Percentiles rank a stretch among this genome's conserved stretches.
phyloP scores from a whole-genome alignment of 1,140 invertebrate genomes.

The Pogonognathellus flavescens region DNA sequence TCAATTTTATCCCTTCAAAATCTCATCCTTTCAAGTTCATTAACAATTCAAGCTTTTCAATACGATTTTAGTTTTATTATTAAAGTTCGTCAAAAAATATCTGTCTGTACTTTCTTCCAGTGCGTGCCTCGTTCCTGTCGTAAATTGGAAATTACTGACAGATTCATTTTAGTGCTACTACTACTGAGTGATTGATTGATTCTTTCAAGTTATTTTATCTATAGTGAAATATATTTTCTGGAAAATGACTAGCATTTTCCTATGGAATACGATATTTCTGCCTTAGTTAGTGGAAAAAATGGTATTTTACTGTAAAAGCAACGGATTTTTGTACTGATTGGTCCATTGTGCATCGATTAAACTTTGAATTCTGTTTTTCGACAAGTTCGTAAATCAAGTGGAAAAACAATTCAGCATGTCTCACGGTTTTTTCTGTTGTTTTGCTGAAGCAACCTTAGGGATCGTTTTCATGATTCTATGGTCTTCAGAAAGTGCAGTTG shows the following conservation, averaged over 20 bases:
- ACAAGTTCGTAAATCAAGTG: background rate
- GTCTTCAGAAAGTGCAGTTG: background rate
- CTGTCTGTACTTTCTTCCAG: too few species aligned
- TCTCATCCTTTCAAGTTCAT: background rate
- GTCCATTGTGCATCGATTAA: background rate
- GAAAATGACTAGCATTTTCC: too few species aligned
- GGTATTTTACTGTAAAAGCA: background rate
- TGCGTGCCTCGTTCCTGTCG: too few species aligned
- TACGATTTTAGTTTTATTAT: background rate
- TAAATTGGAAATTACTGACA: too few species aligned
- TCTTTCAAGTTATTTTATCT: too few species aligned
- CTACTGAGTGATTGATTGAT: too few species aligned
- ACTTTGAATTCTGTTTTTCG: background rate
- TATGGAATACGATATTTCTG: background rate
- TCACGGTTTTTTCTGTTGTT: background rate
- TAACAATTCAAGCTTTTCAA: background rate
- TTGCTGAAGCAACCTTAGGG: background rate
- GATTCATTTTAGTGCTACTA: too few species aligned
- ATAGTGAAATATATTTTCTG: too few species aligned
- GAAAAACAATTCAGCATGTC: conserved; percentile 4
- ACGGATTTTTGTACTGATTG: background rate
- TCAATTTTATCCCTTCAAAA: background rate
- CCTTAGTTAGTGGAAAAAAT: background rate
- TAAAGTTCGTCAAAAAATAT: background rate
- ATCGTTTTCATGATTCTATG: background rate